phyloP scores from a whole-genome alignment of 2,888 invertebrate species.

The Hyposoter dolosus region DNA sequence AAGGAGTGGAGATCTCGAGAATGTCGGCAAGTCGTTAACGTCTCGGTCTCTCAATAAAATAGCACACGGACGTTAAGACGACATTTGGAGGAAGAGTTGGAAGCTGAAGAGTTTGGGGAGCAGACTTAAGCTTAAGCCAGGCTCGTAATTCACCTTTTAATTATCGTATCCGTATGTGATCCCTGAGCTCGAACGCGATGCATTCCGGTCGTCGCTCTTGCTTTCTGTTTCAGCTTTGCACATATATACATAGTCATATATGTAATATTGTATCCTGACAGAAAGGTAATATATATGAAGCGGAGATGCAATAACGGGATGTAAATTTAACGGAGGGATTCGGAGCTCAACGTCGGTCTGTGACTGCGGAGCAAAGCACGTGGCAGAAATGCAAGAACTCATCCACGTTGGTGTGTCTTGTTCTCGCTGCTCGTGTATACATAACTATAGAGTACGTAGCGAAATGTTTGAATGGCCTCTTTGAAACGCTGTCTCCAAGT shows the following conservation, averaged over 20 bases:
- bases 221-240: not conserved
- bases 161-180: conserved; percentile 67
- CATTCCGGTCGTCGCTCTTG: conserved; percentile 34
- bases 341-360: conserved; percentile 62
- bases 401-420: conserved; percentile 48
- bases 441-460: conserved; percentile 18
- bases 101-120: conserved; percentile 24
- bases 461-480: conserved; percentile 60
- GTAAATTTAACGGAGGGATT: conserved; percentile 68
- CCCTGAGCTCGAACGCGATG: conserved; percentile 54
- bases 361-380: conserved; percentile 36
- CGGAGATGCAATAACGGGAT: conserved; percentile 66
- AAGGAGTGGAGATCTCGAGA: conserved; percentile 11
- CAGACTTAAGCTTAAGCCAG: conserved; percentile 39
- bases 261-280: conserved; percentile 20
- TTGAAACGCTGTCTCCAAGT: conserved; percentile 50
- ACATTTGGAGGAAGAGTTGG: conserved; percentile 27
- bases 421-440: not conserved
- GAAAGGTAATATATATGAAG: conserved; percentile 56
- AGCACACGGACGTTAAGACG: conserved; percentile 40
- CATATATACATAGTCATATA: conserved; percentile 1
- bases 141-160: conserved; percentile 67
- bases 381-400: conserved; percentile 67
- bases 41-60: conserved; percentile 50
- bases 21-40: conserved; percentile 59